phyloP scores from a whole-genome alignment of 1,140 invertebrate species.

The Pseudachorutes palmiensis region DNA sequence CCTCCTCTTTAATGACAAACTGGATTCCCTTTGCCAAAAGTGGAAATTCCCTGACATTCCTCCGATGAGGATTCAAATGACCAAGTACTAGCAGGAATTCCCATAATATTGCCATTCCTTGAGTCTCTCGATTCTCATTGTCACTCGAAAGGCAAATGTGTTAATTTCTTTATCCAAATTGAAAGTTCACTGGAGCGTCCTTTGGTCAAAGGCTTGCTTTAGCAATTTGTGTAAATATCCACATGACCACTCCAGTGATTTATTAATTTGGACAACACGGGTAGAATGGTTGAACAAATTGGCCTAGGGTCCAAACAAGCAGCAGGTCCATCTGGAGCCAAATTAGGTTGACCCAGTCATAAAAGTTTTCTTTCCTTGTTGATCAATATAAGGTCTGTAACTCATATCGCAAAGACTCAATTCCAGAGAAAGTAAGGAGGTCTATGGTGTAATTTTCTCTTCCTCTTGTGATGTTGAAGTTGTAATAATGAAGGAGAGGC shows the following conservation, averaged over 20 bases:
- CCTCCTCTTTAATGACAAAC: neutral
- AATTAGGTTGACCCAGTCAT: constrained; percentile 35
- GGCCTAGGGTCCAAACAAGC: too few species aligned
- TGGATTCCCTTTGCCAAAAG: neutral
- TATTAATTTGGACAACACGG: too few species aligned
- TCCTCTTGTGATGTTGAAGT: too few species aligned
- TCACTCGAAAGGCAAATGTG: neutral
- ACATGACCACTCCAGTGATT: constrained; percentile 20
- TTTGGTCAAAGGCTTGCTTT: too few species aligned
- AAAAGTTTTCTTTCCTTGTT: constrained; percentile 29
- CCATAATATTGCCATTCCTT: too few species aligned
- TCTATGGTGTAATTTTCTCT: neutral
- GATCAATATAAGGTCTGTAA: constrained; percentile 21
- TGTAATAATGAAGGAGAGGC: neutral
- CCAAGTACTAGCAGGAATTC: too few species aligned
- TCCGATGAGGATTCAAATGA: constrained; percentile 23
- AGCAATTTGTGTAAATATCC: too few species aligned
- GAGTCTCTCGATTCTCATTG: too few species aligned
- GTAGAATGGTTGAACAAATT: too few species aligned
- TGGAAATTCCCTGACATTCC: constrained; percentile 3
- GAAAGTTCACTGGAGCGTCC: constrained; percentile 3
- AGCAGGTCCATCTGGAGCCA: too few species aligned
- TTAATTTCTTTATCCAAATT: neutral
- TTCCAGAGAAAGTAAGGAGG: too few species aligned
- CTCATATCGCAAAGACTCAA: too few species aligned